These are phyloP conservation scores for Cyrtorhinus lividipennis DNA, from an alignment of 1,140 invertebrate genomes.

Conservation along the genomic window DNA sequence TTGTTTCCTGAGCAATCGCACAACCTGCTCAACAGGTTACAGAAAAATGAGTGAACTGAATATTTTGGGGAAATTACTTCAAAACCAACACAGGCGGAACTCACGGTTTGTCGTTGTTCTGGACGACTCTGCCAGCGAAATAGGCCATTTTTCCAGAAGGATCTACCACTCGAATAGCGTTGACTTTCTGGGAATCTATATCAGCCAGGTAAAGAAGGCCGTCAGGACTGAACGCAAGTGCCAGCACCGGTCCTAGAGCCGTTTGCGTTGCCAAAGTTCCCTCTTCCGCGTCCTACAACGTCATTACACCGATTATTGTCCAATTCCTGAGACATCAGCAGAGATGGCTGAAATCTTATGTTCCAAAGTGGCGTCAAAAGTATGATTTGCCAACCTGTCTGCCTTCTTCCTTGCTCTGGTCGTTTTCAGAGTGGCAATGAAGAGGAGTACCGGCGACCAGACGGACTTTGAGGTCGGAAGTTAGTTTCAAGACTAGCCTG, in stretches of 20 bases:
- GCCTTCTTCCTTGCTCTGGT: conserved; percentile 21
- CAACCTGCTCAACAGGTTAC: conserved; percentile 19
- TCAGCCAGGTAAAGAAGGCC: conserved; percentile 90
- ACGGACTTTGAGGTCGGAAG: conserved; percentile 75
- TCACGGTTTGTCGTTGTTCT: conserved; percentile 24
- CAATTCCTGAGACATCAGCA: too few relatives aligned
- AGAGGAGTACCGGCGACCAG: conserved; percentile 81
- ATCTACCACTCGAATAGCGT: conserved; percentile 70
- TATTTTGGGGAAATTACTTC: too few relatives aligned
- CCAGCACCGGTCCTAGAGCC: conserved; percentile 57
- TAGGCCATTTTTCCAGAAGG: conserved; percentile 69
- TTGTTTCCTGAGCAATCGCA: conserved; percentile 26
- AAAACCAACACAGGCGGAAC: not conserved
- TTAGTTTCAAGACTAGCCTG: conserved; percentile 78
- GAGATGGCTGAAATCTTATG: too few relatives aligned
- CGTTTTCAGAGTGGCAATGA: conserved; percentile 51
- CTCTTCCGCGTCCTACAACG: conserved; percentile 19
- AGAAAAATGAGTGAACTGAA: too few relatives aligned
- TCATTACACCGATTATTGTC: not conserved
- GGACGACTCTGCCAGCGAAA: conserved; percentile 58
- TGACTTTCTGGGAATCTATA: conserved; percentile 75
- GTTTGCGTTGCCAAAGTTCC: conserved; percentile 33
- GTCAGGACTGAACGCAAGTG: conserved; percentile 78
- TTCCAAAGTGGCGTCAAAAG: too few relatives aligned
- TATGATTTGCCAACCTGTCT: not conserved